Conservation (phyloP, 2,113 vertebrate genomes). For the Oreocharis arfaki region DNA sequence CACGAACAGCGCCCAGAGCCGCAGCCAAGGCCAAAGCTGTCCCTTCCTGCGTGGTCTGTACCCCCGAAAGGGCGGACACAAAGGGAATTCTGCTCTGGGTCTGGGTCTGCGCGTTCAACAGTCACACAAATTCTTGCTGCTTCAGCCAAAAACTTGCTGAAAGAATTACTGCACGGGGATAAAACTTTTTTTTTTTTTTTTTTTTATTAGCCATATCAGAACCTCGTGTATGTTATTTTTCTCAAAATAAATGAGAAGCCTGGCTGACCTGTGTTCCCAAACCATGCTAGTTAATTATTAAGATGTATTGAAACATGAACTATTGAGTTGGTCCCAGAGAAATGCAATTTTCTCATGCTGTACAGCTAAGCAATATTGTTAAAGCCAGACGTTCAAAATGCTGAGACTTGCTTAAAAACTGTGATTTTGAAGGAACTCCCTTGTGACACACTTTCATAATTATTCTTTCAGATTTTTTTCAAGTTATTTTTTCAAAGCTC, state of each 20-base stretch:
- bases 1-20: neutral
- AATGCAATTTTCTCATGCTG: neutral
- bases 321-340: neutral
- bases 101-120: rapidly evolving
- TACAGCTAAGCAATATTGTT: neutral
- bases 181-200: neutral
- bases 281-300: neutral
- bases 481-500: neutral
- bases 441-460: neutral
- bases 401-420: conserved; percentile 9
- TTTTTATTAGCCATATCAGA: neutral
- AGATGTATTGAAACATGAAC: neutral
- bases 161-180: neutral
- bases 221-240: neutral
- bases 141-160: neutral
- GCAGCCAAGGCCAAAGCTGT: rapidly evolving
- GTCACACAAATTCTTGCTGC: neutral
- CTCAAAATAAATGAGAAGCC: neutral
- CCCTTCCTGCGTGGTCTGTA: rapidly evolving
- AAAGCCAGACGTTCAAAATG: neutral
- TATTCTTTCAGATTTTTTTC: neutral
- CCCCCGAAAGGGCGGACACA: rapidly evolving
- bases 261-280: neutral
- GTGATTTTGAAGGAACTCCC: neutral
- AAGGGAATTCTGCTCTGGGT: neutral